Conservation (phyloP, 2,113 vertebrate species). For the Phainopepla nitens region DNA sequence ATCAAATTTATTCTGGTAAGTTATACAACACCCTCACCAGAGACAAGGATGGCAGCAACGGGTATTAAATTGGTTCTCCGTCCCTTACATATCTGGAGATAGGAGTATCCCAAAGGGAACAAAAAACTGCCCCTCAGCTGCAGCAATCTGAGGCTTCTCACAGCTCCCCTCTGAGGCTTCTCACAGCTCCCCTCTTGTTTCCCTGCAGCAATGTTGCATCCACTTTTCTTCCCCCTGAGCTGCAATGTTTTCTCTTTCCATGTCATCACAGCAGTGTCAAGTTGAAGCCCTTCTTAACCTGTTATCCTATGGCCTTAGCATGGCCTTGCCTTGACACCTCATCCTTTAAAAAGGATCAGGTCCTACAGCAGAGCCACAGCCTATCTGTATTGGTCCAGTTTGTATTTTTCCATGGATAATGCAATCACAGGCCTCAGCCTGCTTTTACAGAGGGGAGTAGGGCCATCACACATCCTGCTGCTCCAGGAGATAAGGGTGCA, state of each 20-base stretch:
- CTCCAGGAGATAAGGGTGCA: conserved; percentile 8
- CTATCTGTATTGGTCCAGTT: background rate
- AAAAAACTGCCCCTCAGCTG: background rate
- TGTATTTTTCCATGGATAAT: conserved; percentile 31
- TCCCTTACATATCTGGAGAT: background rate
- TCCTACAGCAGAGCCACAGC: background rate
- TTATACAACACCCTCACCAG: background rate
- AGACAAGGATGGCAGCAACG: background rate
- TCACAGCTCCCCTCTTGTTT: background rate
- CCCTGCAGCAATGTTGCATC: background rate
- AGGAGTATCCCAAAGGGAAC: background rate
- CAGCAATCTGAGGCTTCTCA: background rate
- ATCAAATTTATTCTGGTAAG: background rate
- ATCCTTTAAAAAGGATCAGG: background rate
- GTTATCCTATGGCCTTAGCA: background rate
- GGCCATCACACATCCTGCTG: conserved; percentile 29
- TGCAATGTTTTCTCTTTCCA: background rate
- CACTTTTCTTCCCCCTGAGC: background rate
- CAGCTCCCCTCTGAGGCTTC: background rate
- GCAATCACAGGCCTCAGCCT: background rate
- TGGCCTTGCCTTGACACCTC: background rate
- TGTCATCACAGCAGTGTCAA: background rate
- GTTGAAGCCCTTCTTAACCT: background rate
- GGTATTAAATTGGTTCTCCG: background rate
- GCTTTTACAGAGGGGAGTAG: background rate